Conservation (phyloP, 2,113 vertebrate species). For the Pelmatolapia mariae region DNA sequence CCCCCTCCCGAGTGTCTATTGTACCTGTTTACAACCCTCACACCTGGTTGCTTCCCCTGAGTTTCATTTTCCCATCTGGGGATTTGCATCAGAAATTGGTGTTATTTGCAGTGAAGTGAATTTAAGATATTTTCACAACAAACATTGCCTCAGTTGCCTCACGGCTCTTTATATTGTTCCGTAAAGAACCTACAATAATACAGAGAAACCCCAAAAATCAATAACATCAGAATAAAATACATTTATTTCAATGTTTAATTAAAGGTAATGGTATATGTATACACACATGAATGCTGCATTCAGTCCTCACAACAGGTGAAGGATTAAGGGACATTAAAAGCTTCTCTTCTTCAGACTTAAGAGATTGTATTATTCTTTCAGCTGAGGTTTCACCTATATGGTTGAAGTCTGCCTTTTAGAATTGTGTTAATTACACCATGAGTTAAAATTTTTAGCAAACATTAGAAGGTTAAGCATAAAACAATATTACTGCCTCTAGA, state of each 20-base stretch:
- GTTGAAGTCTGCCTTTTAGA: neutral
- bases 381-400: neutral
- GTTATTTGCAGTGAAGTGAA: neutral
- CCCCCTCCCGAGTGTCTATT: neutral
- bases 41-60: neutral
- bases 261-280: neutral
- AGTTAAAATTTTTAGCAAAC: neutral
- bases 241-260: neutral
- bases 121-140: neutral
- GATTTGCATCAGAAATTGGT: neutral
- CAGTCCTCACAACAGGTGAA: neutral
- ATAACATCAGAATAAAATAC: neutral
- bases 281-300: neutral
- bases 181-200: neutral
- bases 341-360: neutral
- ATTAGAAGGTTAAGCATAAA: neutral
- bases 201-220: neutral
- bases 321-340: neutral
- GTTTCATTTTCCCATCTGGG: neutral
- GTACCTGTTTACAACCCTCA: neutral
- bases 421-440: neutral
- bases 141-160: neutral
- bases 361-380: neutral
- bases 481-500: neutral
- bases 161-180: rapidly evolving